These are phyloP conservation scores for Chelonoidis abingdonii DNA, from an alignment of 2,113 vertebrate genomes.

Conservation along the genomic window DNA sequence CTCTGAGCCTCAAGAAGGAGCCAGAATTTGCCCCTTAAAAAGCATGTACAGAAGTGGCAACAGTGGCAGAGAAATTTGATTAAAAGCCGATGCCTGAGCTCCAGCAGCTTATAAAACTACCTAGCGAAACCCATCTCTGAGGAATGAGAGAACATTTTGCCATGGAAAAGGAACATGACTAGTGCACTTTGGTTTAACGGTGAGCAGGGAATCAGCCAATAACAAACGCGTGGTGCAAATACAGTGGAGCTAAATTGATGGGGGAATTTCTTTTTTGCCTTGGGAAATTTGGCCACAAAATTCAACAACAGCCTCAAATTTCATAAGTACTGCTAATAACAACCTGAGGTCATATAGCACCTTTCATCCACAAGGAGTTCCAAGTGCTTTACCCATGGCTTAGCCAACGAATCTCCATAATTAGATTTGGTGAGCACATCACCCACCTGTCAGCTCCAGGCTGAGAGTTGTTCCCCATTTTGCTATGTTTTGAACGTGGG, in stretches of 20 bases:
- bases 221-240: constrained; percentile 15
- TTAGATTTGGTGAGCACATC: not conserved
- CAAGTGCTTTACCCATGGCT: no score
- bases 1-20: no score
- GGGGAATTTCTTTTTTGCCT: constrained; percentile 21
- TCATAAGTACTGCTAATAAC: constrained; percentile 45
- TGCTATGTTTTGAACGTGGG: constrained; percentile 27
- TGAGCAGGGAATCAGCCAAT: not conserved
- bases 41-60: no score
- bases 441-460: no score
- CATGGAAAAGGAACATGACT: constrained; percentile 30
- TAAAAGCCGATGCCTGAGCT: no score
- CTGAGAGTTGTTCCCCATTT: not conserved
- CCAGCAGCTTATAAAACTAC: not conserved
- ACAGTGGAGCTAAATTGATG: not conserved
- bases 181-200: constrained; percentile 15
- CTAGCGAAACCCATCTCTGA: constrained; percentile 19
- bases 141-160: constrained; percentile 13
- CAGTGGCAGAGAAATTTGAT: no score
- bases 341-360: constrained; percentile 7
- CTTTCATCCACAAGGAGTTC: not conserved
- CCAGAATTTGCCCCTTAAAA: no score
- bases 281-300: constrained; percentile 39
- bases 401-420: not conserved
- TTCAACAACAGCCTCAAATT: constrained; percentile 43